Percentiles rank a stretch among this genome's conserved stretches.
Evolutionary conservation across 1,140 invertebrate species (phyloP).

Genomic region (Aradophagus sp.): DNA sequence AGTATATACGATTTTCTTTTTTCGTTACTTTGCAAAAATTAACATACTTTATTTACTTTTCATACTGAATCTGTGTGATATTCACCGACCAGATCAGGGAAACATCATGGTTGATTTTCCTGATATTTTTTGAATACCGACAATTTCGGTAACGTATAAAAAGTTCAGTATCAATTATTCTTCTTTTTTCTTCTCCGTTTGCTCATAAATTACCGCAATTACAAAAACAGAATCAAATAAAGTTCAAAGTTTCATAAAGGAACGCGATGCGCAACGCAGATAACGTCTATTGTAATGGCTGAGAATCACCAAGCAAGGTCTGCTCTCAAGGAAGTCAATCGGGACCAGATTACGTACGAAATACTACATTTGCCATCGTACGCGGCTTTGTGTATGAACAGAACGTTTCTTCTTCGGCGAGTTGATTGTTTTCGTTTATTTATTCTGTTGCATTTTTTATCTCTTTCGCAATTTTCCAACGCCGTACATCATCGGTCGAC

Average conservation of each 20-base stretch:
- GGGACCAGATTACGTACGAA: conserved; percentile 55
- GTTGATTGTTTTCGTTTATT: no score
- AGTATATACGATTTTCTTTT: no score
- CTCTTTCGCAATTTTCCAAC: no score
- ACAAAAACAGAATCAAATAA: conserved; percentile 49
- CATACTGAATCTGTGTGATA: no score
- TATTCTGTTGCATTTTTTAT: no score
- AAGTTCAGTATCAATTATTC: no score
- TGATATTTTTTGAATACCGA: no score
- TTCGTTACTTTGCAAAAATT: no score
- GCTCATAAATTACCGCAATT: conserved; percentile 43
- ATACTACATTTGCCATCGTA: conserved; percentile 42
- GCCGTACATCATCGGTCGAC: not conserved
- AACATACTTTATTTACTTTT: no score
- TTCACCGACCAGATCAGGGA: no score
- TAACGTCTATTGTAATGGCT: conserved; percentile 55
- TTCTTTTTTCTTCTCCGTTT: conserved; percentile 27
- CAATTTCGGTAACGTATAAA: no score
- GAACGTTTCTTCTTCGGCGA: conserved; percentile 6
- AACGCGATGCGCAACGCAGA: conserved; percentile 48
- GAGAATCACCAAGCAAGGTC: conserved; percentile 58
- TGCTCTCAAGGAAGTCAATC: conserved; percentile 56
- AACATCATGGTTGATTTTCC: no score
- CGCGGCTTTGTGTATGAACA: conserved; percentile 20
- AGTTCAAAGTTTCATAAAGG: conserved; percentile 52